phyloP scores from a whole-genome alignment of 2,797 vertebrate genomes.

The Myoxocephalus aenaeus region DNA sequence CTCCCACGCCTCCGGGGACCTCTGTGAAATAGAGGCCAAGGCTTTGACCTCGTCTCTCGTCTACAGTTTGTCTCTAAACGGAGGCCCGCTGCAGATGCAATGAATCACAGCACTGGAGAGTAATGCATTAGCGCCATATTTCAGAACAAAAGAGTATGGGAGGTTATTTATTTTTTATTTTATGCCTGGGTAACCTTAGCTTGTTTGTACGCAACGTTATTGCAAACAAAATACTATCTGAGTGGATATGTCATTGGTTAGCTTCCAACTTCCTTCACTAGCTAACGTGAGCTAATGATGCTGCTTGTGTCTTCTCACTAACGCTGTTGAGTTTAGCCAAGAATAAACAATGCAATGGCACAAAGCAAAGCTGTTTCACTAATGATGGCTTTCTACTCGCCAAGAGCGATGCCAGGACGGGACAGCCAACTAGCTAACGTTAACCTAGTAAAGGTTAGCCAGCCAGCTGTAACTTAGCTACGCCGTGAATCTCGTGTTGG shows the following conservation, averaged over 20 bases:
- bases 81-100: constrained; percentile 61
- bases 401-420: neutral
- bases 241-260: neutral
- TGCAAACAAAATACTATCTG: neutral
- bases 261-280: neutral
- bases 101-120: constrained; percentile 55
- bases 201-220: neutral
- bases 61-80: constrained; percentile 67
- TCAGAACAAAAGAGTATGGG: neutral
- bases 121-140: constrained; percentile 25
- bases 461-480: neutral
- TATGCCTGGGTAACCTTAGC: neutral
- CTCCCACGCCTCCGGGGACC: constrained; percentile 68
- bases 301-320: neutral
- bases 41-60: constrained; percentile 75
- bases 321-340: neutral
- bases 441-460: neutral
- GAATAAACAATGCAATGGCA: neutral
- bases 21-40: constrained; percentile 76
- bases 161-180: constrained; percentile 14
- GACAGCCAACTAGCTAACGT: neutral
- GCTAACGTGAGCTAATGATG: neutral
- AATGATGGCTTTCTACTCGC: no score
- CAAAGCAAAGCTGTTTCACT: no score
- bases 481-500: neutral